phyloP scores from a whole-genome alignment of 2,888 invertebrate genomes.

The Melanargia galathea region DNA sequence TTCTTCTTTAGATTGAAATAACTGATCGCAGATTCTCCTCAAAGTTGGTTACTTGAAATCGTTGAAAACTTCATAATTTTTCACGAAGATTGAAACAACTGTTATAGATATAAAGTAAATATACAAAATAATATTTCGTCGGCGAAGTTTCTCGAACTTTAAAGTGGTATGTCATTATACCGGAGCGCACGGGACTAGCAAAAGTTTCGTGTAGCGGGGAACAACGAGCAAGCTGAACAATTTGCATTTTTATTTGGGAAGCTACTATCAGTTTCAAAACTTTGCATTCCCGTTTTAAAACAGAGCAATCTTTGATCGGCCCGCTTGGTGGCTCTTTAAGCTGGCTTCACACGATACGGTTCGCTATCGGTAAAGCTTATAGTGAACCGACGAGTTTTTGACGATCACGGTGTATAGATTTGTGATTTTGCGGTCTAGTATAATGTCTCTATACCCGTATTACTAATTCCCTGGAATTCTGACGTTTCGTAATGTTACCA shows the following conservation, averaged over 20 bases:
- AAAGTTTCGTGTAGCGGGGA: conserved; percentile 49
- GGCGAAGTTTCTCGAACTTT: conserved; percentile 30
- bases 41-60: neutral
- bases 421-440: no score
- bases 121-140: conserved; percentile 31
- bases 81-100: conserved; percentile 3
- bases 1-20: no score
- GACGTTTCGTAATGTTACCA: no score
- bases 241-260: conserved; percentile 72
- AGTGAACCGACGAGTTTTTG: no score
- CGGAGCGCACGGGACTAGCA: conserved; percentile 45
- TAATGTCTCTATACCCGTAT: no score
- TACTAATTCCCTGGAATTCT: no score
- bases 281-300: conserved; percentile 67
- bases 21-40: no score
- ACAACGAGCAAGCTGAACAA: conserved; percentile 60
- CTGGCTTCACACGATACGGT: conserved; percentile 4
- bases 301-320: conserved; percentile 73
- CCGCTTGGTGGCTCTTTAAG: conserved; percentile 55
- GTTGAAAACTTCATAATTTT: neutral
- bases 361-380: no score
- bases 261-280: conserved; percentile 63
- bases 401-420: no score
- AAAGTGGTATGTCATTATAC: conserved; percentile 43
- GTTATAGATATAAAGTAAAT: conserved; percentile 23